Conservation (phyloP, 2,113 vertebrate genomes). For the Peromyscus polionotus region DNA sequence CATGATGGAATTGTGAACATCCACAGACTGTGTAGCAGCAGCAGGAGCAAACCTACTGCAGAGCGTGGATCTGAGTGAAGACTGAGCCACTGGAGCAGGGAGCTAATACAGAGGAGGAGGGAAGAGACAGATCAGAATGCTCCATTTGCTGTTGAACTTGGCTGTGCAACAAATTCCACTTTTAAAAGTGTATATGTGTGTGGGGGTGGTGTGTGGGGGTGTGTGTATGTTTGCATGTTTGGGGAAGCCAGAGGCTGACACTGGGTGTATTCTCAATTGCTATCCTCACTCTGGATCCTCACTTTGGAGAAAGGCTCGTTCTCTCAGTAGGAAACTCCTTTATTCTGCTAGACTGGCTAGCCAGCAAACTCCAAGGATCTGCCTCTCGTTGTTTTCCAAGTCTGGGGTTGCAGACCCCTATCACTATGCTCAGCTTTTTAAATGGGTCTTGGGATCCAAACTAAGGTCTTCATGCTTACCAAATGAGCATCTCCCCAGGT, state of each 20-base stretch:
- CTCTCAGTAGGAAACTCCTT: not conserved
- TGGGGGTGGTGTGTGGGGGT: no score
- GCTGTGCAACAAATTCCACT: not conserved
- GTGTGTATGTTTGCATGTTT: not conserved
- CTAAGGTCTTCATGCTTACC: not conserved
- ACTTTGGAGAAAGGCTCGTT: not conserved
- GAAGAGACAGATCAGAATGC: not conserved
- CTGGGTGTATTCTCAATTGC: not conserved
- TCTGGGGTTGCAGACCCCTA: not conserved
- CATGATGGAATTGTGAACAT: not conserved
- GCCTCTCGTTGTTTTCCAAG: not conserved
- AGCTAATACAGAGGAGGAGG: not conserved
- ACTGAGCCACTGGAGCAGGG: not conserved
- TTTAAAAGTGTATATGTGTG: not conserved
- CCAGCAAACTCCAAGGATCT: not conserved
- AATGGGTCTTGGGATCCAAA: not conserved
- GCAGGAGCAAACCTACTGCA: not conserved
- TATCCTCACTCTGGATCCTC: not conserved
- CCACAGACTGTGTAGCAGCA: rapidly evolving
- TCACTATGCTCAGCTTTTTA: not conserved
- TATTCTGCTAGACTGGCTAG: not conserved
- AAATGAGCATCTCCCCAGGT: not conserved
- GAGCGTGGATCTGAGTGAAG: not conserved
- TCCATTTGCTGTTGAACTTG: not conserved
- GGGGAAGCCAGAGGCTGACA: not conserved